Evolutionary conservation across 1,140 invertebrate species (phyloP).

Genomic region (Neodiprion lecontei): DNA sequence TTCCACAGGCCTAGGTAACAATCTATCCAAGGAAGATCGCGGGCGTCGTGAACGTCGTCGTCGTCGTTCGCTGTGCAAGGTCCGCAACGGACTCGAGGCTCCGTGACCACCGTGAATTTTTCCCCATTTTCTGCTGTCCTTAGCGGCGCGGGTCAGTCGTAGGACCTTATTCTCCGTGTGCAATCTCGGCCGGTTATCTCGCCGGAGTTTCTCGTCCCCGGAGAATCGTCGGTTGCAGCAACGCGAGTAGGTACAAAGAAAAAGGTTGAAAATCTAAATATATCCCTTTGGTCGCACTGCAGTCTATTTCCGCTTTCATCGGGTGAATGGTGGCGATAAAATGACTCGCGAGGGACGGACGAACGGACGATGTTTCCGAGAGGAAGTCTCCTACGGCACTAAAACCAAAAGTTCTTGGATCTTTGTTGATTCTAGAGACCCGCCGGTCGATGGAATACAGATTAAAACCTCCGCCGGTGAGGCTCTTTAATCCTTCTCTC

Average conservation of each 20-base stretch:
- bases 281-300: neutral
- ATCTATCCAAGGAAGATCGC: neutral
- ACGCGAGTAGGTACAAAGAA: neutral
- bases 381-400: constrained; percentile 2
- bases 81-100: neutral
- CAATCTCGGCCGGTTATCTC: neutral
- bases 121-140: neutral
- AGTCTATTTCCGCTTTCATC: constrained; percentile 5
- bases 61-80: neutral
- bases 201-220: neutral
- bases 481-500: neutral
- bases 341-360: neutral
- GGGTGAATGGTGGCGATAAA: constrained; percentile 4
- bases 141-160: neutral
- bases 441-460: neutral
- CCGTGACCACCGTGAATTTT: neutral
- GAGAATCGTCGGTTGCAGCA: neutral
- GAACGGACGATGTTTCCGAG: neutral
- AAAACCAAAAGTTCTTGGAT: neutral
- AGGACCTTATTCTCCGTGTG: neutral
- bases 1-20: neutral
- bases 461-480: neutral
- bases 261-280: neutral
- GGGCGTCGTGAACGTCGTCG: neutral
- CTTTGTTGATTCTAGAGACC: neutral